A percentile compares a stretch with the other conserved stretches of the same genome.
phyloP scores from a whole-genome alignment of 1,140 invertebrate species.

The Lepidurus apus region DNA sequence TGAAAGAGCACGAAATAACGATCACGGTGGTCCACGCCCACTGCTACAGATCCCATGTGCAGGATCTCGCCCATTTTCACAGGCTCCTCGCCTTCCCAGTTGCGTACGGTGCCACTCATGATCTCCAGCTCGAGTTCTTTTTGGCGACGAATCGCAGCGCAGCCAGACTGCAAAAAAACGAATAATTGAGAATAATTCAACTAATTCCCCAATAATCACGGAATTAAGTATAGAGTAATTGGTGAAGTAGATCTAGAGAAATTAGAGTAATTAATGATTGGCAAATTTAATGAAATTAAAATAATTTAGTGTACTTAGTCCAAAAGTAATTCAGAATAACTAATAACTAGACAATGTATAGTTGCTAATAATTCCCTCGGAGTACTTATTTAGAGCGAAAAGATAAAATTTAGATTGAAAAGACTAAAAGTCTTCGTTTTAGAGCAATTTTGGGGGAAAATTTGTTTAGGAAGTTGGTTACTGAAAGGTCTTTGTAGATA shows the following conservation, averaged over 20 bases:
- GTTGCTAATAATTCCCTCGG: too few relatives aligned
- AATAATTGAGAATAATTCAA: conserved; percentile 27
- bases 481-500: conserved; percentile 90
- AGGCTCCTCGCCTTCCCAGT: conserved; percentile 88
- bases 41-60: conserved; percentile 56
- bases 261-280: background rate
- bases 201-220: background rate
- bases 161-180: conserved; percentile 60
- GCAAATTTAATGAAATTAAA: background rate
- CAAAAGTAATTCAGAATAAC: too few relatives aligned
- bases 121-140: conserved; percentile 95
- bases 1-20: conserved; percentile 89
- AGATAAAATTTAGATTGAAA: too few relatives aligned
- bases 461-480: conserved; percentile 48
- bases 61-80: conserved; percentile 67
- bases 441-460: background rate
- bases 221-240: background rate
- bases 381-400: too few relatives aligned
- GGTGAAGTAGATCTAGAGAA: too few relatives aligned
- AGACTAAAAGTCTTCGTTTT: too few relatives aligned
- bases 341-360: too few relatives aligned
- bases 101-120: conserved; percentile 80
- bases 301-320: too few relatives aligned
- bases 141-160: conserved; percentile 77
- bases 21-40: conserved; percentile 68